These are phyloP conservation scores for Mormoops blainvillei DNA, from an alignment of 2,113 vertebrate genomes.

Conservation along the genomic window DNA sequence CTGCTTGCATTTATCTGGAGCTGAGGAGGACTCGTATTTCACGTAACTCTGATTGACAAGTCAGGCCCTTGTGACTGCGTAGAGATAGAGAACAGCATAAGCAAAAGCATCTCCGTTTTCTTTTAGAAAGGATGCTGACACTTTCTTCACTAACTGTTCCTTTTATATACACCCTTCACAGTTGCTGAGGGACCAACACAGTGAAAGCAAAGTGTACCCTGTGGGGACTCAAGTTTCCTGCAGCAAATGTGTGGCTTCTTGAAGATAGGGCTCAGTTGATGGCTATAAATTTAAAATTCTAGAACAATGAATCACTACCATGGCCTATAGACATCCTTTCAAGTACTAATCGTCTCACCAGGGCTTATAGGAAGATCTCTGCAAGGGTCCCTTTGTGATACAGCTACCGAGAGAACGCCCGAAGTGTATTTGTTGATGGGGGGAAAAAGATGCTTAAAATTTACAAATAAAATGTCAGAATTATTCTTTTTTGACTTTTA, in stretches of 20 bases:
- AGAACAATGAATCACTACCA: not conserved
- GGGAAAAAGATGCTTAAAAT: not conserved
- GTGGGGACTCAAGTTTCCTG: not conserved
- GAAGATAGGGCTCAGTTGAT: not conserved
- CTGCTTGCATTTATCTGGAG: not conserved
- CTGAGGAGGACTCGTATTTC: not conserved
- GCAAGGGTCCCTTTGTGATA: not conserved
- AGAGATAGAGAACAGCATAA: not conserved
- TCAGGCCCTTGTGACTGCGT: not conserved
- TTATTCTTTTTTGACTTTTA: not conserved
- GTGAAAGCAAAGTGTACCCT: not conserved
- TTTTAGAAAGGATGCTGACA: not conserved
- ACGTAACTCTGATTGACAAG: not conserved
- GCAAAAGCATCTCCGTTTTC: not conserved
- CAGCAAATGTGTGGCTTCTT: not conserved
- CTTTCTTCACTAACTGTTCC: not conserved
- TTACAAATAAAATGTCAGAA: not conserved
- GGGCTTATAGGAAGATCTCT: not conserved
- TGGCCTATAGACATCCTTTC: not conserved
- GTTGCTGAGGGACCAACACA: not conserved
- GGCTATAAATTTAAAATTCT: not conserved
- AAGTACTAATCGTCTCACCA: not conserved
- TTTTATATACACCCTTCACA: not conserved
- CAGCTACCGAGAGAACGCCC: not conserved
- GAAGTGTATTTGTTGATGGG: not conserved